These are phyloP conservation scores for Oreocharis arfaki DNA, from an alignment of 2,113 vertebrate genomes.

Conservation along the genomic window DNA sequence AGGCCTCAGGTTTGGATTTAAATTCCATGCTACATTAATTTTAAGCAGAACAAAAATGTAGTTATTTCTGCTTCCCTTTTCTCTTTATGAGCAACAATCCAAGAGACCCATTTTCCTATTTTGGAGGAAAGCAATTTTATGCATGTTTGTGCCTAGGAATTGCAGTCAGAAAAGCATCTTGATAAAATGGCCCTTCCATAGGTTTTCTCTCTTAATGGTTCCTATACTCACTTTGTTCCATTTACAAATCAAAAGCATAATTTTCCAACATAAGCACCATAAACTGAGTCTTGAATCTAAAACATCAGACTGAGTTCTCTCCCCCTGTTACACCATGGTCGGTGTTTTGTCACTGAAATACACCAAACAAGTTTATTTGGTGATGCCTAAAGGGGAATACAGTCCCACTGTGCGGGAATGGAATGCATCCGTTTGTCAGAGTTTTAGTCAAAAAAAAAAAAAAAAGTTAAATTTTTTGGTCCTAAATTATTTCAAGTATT, in stretches of 20 bases:
- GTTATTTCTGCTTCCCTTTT: conserved; percentile 21
- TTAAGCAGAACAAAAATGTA: conserved; percentile 20
- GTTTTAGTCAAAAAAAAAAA: background rate
- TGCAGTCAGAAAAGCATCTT: background rate
- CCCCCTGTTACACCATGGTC: background rate
- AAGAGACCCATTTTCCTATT: background rate
- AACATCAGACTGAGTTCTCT: background rate
- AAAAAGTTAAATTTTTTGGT: background rate
- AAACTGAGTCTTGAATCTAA: background rate
- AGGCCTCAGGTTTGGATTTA: background rate
- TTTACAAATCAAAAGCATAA: background rate
- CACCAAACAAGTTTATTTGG: background rate
- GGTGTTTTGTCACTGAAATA: background rate
- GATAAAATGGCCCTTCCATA: background rate
- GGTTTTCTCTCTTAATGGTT: background rate
- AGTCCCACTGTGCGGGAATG: background rate
- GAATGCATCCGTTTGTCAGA: background rate
- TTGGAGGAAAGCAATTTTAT: conserved; percentile 36
- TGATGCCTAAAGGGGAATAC: background rate
- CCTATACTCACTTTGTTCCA: background rate
- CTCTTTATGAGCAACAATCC: background rate
- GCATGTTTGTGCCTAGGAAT: background rate
- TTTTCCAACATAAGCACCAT: background rate
- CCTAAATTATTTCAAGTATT: background rate
- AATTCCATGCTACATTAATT: background rate